Evolutionary conservation across 2,113 vertebrate species (phyloP).

Genomic region (Agapornis roseicollis): DNA sequence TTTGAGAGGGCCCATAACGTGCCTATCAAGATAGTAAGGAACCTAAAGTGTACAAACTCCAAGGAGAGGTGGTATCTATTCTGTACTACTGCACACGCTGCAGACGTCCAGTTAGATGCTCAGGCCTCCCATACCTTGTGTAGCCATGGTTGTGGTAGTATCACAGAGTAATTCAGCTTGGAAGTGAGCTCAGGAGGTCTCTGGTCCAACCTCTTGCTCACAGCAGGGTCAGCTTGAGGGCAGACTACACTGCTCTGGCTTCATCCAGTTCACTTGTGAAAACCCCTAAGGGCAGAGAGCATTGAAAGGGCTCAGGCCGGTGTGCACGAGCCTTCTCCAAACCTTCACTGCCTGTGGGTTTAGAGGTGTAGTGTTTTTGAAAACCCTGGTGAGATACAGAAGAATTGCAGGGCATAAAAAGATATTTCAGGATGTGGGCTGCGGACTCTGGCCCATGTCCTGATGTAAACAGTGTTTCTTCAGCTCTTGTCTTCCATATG

Average conservation of each 20-base stretch:
- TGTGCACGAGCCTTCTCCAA: background rate
- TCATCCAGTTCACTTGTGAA: background rate
- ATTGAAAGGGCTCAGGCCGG: background rate
- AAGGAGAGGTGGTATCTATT: background rate
- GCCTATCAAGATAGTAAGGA: background rate
- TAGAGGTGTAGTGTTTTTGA: background rate
- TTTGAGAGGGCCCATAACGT: background rate
- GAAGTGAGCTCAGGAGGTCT: background rate
- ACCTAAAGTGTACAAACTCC: background rate
- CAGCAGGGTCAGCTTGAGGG: background rate
- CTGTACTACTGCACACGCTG: background rate
- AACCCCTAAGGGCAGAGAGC: background rate
- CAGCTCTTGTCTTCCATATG: background rate
- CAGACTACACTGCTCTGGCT: background rate
- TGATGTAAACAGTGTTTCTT: background rate
- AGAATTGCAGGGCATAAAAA: background rate
- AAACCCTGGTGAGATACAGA: background rate
- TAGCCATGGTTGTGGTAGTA: background rate
- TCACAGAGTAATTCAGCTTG: background rate
- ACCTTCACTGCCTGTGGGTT: background rate
- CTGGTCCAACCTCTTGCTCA: background rate
- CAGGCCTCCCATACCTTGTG: background rate
- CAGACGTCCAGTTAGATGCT: background rate
- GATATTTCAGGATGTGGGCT: background rate
- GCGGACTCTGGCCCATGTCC: background rate